Base-by-base conservation (phyloP, 2,888 invertebrate species). In the Nomada ferruginata region DNA sequence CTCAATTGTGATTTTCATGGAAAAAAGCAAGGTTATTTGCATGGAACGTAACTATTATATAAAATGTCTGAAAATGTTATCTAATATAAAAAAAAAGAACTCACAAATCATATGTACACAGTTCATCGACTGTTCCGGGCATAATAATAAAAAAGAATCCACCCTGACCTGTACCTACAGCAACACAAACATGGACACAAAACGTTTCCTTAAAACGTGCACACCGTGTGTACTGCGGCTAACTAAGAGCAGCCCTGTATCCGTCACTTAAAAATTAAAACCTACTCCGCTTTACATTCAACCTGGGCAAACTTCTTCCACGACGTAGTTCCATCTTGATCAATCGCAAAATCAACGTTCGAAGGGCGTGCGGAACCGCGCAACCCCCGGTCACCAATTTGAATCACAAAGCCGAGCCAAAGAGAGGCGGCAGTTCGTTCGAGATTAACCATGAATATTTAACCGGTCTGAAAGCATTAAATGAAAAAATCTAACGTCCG, bases 381-480 rank as follows among this genome's bases (percentile, higher is more conserved):
- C 26, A 26, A 47, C 18, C 53, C 20, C n/a, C 15, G 47, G 20
- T 29, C 44, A 50, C 29, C 44, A 36, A 71, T 55, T 77, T 50
- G 44, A 66, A 71, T 77, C 26, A 63, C 44, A 66, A 77, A 76
- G 36, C 59, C 47, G n/a, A n/a, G 13, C 26, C 36, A 50, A 76
- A 65, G 76, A 63, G 64, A 52, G 44, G 68, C 50, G n/a, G n/a
- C 26, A 61, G 59, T 77, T 26, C 52, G 36, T 61, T n/a, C 65
- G 13, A 23, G 50, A 70, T 74, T 29, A 52, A 61, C 50, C 74
- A 60, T 50, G 74, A 74, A 70, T 64, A 53, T 77, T 73, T 78
- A 42, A 75, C 23, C 29, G 2, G 4, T 3, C 23, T 29, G 11
- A 42, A 66, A 7, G 36, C 7, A 36, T 36, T 20, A 55, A 64